phyloP scores from a whole-genome alignment of 1,140 invertebrate genomes.

The Schlechtendalia chinensis region DNA sequence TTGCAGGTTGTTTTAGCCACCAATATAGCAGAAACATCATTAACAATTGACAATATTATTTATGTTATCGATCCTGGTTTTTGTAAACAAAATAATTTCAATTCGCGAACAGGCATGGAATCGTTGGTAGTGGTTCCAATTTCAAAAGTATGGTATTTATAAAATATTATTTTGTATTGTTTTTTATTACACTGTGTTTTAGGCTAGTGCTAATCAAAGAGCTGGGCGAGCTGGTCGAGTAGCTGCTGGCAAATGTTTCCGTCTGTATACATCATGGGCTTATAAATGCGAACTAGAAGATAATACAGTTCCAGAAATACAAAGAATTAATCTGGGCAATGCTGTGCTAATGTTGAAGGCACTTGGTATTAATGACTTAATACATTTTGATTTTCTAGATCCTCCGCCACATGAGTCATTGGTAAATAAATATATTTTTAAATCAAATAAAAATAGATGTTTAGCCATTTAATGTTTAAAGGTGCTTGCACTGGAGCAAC shows the following conservation, averaged over 20 bases:
- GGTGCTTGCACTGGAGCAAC: slow-evolving; percentile 89
- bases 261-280: slow-evolving; percentile 95
- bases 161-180: background rate
- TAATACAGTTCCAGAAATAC: slow-evolving; percentile 96
- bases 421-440: too few species aligned
- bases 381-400: slow-evolving; percentile 98
- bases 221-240: slow-evolving; percentile 89
- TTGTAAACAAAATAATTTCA: slow-evolving; percentile 99
- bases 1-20: slow-evolving; percentile 86
- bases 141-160: slow-evolving; percentile 68
- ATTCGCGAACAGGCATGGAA: slow-evolving; percentile 97
- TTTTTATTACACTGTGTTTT: background rate
- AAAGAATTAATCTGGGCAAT: slow-evolving; percentile 96
- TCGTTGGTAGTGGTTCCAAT: slow-evolving; percentile 96
- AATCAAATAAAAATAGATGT: too few species aligned
- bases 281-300: slow-evolving; percentile 98
- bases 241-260: slow-evolving; percentile 95
- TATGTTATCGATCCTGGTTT: slow-evolving; percentile 99
- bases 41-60: slow-evolving; percentile 98
- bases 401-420: slow-evolving; percentile 96
- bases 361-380: slow-evolving; percentile 93
- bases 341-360: slow-evolving; percentile 96
- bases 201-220: slow-evolving; percentile 89
- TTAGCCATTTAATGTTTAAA: slow-evolving; percentile 49
- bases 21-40: slow-evolving; percentile 98